Evolutionary conservation across 2,888 invertebrate genomes (phyloP).

Genomic region (Erebia palarica): DNA sequence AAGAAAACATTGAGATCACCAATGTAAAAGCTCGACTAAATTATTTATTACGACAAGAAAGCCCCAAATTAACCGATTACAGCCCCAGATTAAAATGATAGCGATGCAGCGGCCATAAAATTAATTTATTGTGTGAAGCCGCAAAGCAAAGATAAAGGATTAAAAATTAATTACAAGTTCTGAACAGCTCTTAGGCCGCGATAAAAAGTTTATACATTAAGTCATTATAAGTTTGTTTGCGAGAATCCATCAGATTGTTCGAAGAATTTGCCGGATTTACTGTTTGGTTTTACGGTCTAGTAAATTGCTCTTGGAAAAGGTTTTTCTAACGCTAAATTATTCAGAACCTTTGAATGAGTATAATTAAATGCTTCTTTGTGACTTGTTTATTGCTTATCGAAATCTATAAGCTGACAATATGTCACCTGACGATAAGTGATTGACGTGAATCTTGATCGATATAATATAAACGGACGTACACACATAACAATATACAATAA

Average conservation of each 20-base stretch:
- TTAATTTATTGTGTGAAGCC: slow-evolving; percentile 69
- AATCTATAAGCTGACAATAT: neutral
- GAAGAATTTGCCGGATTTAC: slow-evolving; percentile 25
- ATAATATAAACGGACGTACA: neutral
- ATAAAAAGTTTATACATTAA: slow-evolving; percentile 39
- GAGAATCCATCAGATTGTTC: slow-evolving; percentile 27
- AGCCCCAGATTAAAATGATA: slow-evolving; percentile 36
- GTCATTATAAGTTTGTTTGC: slow-evolving; percentile 36
- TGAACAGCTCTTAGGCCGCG: slow-evolving; percentile 46
- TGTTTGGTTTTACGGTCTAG: slow-evolving; percentile 16
- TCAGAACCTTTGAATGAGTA: neutral
- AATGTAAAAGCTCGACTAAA: slow-evolving; percentile 13
- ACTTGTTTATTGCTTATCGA: slow-evolving; percentile 1
- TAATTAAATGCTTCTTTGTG: slow-evolving; percentile 1
- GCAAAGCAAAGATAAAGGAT: slow-evolving; percentile 67
- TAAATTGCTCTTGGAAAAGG: slow-evolving; percentile 17
- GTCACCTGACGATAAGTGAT: slow-evolving; percentile 2
- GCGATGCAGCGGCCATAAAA: slow-evolving; percentile 43
- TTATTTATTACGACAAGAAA: slow-evolving; percentile 27
- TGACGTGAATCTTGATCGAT: slow-evolving; percentile 4
- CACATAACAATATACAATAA: neutral
- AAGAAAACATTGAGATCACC: neutral
- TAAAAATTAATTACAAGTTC: slow-evolving; percentile 76
- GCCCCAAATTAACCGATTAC: slow-evolving; percentile 42
- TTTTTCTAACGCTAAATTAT: neutral